Evolutionary conservation across 2,113 vertebrate species (phyloP).

Genomic region (Pachypanchax playfairii): DNA sequence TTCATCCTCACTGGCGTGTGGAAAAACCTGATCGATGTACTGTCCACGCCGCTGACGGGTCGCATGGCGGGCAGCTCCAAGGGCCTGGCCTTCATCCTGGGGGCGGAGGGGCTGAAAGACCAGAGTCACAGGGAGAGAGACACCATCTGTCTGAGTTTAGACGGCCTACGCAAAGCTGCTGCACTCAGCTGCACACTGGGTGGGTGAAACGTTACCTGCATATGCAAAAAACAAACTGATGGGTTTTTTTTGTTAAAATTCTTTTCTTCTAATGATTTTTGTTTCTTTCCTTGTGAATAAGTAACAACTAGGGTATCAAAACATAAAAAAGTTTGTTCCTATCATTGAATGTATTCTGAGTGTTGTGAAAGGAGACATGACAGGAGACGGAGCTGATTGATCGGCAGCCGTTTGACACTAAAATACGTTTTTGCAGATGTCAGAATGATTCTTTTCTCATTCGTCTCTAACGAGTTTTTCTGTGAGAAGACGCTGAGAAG

Average conservation of each 20-base stretch:
- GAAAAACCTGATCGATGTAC: conserved; percentile 96
- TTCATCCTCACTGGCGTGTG: conserved; percentile 94
- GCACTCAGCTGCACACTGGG: conserved; percentile 93
- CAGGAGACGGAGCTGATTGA: too few species aligned
- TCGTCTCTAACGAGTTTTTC: background rate
- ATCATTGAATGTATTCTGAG: too few species aligned
- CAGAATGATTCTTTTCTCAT: background rate
- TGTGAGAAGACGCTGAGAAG: background rate
- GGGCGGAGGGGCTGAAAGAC: conserved; percentile 90
- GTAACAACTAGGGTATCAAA: too few species aligned
- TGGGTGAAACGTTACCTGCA: conserved; percentile 53
- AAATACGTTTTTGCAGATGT: background rate
- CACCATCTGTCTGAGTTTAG: conserved; percentile 92
- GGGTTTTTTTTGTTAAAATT: too few species aligned
- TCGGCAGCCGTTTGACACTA: too few species aligned
- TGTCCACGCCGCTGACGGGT: conserved; percentile 92
- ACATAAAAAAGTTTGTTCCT: too few species aligned
- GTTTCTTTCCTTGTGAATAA: too few species aligned
- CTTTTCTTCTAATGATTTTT: too few species aligned
- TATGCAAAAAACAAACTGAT: background rate
- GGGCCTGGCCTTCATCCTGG: conserved; percentile 91
- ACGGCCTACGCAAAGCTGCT: conserved; percentile 92
- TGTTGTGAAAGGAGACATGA: too few species aligned
- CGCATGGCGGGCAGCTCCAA: conserved; percentile 94
- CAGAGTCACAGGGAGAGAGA: conserved; percentile 94